Percentiles rank a stretch among this genome's conserved stretches.
phyloP scores from a whole-genome alignment of 2,113 vertebrate species.

The Phainopepla nitens region DNA sequence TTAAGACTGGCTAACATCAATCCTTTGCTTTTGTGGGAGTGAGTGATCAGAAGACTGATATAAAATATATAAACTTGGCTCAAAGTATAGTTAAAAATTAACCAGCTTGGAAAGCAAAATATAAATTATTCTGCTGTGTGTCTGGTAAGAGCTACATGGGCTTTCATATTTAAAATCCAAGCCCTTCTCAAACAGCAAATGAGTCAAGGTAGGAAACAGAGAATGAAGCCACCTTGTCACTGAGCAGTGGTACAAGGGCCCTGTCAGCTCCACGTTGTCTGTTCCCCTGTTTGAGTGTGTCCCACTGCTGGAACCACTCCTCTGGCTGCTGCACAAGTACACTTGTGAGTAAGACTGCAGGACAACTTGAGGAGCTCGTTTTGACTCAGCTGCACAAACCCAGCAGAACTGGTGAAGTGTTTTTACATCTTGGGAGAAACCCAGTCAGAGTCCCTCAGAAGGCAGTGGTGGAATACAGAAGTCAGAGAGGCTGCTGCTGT shows the following conservation, averaged over 20 bases:
- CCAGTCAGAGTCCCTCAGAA: background rate
- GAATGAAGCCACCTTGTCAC: background rate
- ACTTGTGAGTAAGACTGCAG: background rate
- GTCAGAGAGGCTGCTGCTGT: background rate
- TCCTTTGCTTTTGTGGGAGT: background rate
- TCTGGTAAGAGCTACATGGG: background rate
- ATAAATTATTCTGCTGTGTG: conserved; percentile 16
- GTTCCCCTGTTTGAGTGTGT: background rate
- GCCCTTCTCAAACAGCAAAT: background rate
- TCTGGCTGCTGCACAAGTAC: background rate
- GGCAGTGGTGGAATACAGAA: background rate
- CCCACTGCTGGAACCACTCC: background rate
- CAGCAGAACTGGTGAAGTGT: background rate
- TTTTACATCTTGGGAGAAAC: background rate
- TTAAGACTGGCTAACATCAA: background rate
- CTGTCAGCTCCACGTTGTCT: background rate
- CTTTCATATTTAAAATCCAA: background rate
- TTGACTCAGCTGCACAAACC: background rate
- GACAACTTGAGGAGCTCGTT: background rate
- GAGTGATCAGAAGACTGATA: background rate
- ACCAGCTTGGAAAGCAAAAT: conserved; percentile 10
- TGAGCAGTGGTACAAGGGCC: background rate
- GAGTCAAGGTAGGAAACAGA: background rate
- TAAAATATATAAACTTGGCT: conserved; percentile 15
- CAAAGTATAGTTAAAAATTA: conserved; percentile 24